Evolutionary conservation across 1,140 invertebrate species (phyloP), one percentile per base, ranked within the genome.

Genomic region (Metaphire vulgaris): DNA sequence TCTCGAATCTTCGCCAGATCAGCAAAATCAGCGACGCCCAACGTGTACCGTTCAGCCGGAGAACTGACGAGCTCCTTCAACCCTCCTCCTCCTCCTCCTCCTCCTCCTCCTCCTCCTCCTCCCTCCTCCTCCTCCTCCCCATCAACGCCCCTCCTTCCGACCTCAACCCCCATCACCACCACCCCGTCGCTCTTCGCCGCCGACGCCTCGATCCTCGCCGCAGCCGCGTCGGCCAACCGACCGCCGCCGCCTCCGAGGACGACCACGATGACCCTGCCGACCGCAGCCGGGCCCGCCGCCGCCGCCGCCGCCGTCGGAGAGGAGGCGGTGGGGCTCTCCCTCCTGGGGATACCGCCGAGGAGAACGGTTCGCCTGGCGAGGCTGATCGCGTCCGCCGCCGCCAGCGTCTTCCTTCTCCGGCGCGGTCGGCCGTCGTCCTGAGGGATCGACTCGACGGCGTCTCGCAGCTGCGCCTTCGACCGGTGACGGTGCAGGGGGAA

Each of bases 291-390:
- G 33, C 74, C 64, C 30, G 68, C 32, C 31, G 76, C 74, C 28
- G 15, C 76, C 76, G 72, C 74, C 76, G n/a, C n/a, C n/a, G n/a
- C n/a, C n/a, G n/a, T n/a, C n/a, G 0, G 76, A 74, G 72, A 77
- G 41, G 21, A 21, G 6, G 6, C 41, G 6, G 21, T 12, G 21
- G 41, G 41, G 6, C 41, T 6, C 21, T 6, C 6, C 41, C 41
- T 56, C n/a, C n/a, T n/a, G n/a, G n/a, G n/a, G 6, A 21, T 12
- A 21, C 41, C 41, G 41, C 6, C 41, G 6, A 12, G 6, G 33
- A 34, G n/a, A 21, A 33, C 34, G 15, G 14, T 34, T n/a, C 33
- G 6, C 0, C 69, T 26, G 33, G 32, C 28, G 69, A 28, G 32
- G n/a, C 30, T 21, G 21, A 71, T 16, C 6, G 69, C 69, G 15